Base-by-base conservation (phyloP, 2,888 invertebrate species). In the Tetragonisca angustula region DNA sequence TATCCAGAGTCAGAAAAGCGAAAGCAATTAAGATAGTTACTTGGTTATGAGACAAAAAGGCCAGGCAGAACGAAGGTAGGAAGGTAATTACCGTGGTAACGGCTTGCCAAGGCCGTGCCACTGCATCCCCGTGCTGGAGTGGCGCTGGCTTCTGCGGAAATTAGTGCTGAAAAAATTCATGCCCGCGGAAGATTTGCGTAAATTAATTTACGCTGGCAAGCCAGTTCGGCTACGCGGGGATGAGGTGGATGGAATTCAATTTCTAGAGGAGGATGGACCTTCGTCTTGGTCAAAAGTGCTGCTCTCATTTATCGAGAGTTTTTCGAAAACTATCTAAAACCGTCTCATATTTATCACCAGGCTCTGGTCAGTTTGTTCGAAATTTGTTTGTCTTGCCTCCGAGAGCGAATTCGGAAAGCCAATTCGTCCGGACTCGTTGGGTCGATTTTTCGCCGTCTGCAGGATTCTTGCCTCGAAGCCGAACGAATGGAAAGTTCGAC, bases 41-140 rank as follows among this genome's bases (percentile, higher is more conserved):
- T 91, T 91, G 93, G 92, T 93, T 93, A 92, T 92, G 92, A 91
- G 93, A 93, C 92, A 93, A 93, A 93, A 93, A 92, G 91, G 81
- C 85, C 68, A 83, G 84, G 81, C 85, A 69, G 80, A 88, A 90
- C 87, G 90, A 91, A 90, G 91, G 91, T 91, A 89, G 86, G 90
- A 91, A 91, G 92, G 91, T 93, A 93, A 93, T 93, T 93, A 93
- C 92, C 91, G 91, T 84, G 92, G 92, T 91, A 93, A 91, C 91
- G 91, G 91, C 89, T 90, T 90, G 89, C 87, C 86, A 86, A 84
- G 86, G 67, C 86, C 81, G 75, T 79, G 87, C 87, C 83, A 88
- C 86, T 86, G 86, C 87, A 89, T 85, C 87, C 87, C 85, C 85
- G 85, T 65, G 43, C 9, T 43, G 78, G 79, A 89, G 84, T 83